These are phyloP conservation scores for Coilia nasus DNA, from an alignment of 2,797 vertebrate species.

Conservation along the genomic window DNA sequence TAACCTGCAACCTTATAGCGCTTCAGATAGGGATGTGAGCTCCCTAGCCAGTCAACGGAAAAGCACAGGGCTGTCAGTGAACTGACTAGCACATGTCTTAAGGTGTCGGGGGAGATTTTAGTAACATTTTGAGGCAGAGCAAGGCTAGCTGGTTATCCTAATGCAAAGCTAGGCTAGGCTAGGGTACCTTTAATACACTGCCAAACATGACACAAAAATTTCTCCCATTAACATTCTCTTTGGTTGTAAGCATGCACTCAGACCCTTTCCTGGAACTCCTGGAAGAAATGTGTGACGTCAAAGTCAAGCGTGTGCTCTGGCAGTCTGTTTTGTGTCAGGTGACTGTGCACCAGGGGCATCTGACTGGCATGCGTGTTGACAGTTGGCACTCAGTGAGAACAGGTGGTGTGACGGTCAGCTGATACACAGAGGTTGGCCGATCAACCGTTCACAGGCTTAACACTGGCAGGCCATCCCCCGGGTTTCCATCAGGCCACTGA, in stretches of 20 bases:
- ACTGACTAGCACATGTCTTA: too few species aligned
- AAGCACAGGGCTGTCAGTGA: too few species aligned
- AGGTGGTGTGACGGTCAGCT: conserved; percentile 53
- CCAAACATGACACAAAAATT: background rate
- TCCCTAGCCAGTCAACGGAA: too few species aligned
- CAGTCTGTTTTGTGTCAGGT: background rate
- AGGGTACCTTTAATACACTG: background rate
- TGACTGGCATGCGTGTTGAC: conserved; percentile 3
- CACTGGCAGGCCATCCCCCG: conserved; percentile 22
- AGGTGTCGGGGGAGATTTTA: too few species aligned
- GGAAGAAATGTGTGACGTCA: background rate
- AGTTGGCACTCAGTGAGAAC: background rate
- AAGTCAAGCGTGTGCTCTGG: background rate
- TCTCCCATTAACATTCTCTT: background rate
- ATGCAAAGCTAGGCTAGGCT: too few species aligned
- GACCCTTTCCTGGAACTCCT: background rate
- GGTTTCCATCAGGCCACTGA: conserved; percentile 40
- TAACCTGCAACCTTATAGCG: too few species aligned
- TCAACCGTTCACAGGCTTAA: background rate
- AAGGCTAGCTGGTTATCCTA: too few species aligned
- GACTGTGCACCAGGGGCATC: background rate
- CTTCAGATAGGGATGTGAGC: too few species aligned
- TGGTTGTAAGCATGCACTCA: background rate
- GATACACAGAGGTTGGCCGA: conserved; percentile 19
- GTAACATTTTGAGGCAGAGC: too few species aligned